phyloP scores from a whole-genome alignment of 2,888 invertebrate species.

The Nowickia ferox region DNA sequence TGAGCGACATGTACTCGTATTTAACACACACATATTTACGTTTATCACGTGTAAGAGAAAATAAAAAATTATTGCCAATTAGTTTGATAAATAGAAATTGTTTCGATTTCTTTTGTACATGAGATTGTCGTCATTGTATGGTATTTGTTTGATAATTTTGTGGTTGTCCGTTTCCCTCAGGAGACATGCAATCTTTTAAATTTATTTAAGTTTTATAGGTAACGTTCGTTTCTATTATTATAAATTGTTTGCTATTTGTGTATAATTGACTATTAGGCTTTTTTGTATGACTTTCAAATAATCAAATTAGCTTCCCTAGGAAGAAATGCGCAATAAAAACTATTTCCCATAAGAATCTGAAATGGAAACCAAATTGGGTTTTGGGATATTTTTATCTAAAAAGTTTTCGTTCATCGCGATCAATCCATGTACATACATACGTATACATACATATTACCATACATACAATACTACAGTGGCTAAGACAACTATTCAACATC shows the following conservation, averaged over 20 bases:
- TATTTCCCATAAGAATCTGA: too few species aligned
- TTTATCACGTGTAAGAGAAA: neutral
- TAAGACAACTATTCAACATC: too few species aligned
- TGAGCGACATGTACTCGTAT: too few species aligned
- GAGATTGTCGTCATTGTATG: neutral
- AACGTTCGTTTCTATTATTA: constrained; percentile 44
- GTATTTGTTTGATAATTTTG: neutral
- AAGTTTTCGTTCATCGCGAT: too few species aligned
- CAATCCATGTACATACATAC: neutral
- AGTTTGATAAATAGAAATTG: constrained; percentile 21
- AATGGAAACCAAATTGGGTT: too few species aligned
- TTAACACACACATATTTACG: neutral
- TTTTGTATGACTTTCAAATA: too few species aligned
- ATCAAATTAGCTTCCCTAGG: too few species aligned
- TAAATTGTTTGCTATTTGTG: constrained; percentile 9
- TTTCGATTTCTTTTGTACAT: constrained; percentile 28
- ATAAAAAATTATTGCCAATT: constrained; percentile 44
- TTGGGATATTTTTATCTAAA: too few species aligned
- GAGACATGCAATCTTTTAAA: neutral
- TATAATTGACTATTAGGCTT: too few species aligned
- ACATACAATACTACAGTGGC: too few species aligned
- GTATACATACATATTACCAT: too few species aligned
- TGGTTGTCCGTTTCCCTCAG: constrained; percentile 20
- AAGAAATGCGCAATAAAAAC: too few species aligned
- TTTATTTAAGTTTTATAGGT: constrained; percentile 36